Conservation (phyloP, 1,140 invertebrate species). For the Anastrepha ludens region DNA sequence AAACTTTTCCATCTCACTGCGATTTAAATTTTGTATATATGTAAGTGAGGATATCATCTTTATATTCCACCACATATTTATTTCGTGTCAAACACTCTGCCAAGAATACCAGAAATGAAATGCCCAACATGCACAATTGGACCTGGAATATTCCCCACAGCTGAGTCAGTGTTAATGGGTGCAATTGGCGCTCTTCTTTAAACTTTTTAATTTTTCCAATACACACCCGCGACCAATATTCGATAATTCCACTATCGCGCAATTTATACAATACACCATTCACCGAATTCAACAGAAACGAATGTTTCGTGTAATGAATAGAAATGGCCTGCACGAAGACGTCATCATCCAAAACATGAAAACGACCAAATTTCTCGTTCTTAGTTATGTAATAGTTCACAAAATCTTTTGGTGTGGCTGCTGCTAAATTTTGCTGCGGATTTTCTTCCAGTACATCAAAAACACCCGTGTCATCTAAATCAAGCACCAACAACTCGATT, state of each 20-base stretch:
- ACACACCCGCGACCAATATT: background rate
- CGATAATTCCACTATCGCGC: constrained; percentile 61
- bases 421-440: constrained; percentile 22
- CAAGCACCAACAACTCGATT: constrained; percentile 19
- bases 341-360: constrained; percentile 39
- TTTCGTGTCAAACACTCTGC: background rate
- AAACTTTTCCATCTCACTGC: too few species aligned
- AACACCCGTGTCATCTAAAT: constrained; percentile 4
- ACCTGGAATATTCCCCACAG: constrained; percentile 9
- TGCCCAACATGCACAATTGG: background rate
- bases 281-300: background rate
- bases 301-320: constrained; percentile 51
- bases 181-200: constrained; percentile 61
- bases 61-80: too few species aligned
- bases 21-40: too few species aligned
- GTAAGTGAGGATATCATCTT: too few species aligned
- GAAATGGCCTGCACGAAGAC: constrained; percentile 41
- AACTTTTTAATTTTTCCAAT: constrained; percentile 54
- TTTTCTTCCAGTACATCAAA: constrained; percentile 43
- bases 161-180: background rate
- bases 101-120: constrained; percentile 10
- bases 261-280: background rate
- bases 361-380: constrained; percentile 25
- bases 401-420: constrained; percentile 45
- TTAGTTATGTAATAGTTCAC: constrained; percentile 15